Evolutionary conservation across 2,797 vertebrate species (phyloP).

Genomic region (Melanotaenia boesemani): DNA sequence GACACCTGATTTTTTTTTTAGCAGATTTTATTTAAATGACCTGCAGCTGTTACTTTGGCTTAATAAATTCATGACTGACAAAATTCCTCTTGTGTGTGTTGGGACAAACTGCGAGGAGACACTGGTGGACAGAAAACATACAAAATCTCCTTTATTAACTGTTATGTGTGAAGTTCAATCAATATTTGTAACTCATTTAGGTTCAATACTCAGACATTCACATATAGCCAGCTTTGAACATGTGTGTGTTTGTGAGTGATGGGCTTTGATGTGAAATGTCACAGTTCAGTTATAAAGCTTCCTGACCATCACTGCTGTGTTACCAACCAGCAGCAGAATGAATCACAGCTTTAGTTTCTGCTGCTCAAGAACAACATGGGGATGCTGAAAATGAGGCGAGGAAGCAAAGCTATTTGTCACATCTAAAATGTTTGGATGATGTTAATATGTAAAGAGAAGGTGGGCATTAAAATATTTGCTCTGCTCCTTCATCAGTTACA

Average conservation of each 20-base stretch:
- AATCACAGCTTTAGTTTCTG: constrained; percentile 5
- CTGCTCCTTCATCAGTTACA: not conserved
- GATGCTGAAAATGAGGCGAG: constrained; percentile 4
- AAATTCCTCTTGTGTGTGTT: constrained; percentile 11
- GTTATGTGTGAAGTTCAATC: constrained; percentile 5
- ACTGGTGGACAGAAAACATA: not conserved
- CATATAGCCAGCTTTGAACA: not conserved
- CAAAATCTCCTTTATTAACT: constrained; percentile 3
- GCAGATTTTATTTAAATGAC: not conserved
- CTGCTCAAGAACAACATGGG: constrained; percentile 1
- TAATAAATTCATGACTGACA: not conserved
- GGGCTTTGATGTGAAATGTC: constrained; percentile 48
- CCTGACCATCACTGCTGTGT: not conserved
- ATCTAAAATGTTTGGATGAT: constrained; percentile 4
- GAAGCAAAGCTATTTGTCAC: constrained; percentile 16
- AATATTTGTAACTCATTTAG: constrained; percentile 29
- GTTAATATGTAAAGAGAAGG: constrained; percentile 11
- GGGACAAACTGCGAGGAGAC: not conserved
- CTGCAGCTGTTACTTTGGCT: not conserved
- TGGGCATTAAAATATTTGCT: not conserved
- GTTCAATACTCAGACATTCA: not conserved
- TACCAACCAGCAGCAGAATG: not conserved
- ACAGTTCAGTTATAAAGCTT: constrained; percentile 28
- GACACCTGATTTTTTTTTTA: not conserved
- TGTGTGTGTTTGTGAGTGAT: constrained; percentile 8